Percentiles rank a stretch among this genome's conserved stretches.
phyloP scores from a whole-genome alignment of 2,113 vertebrate species.

The Tautogolabrus adspersus region DNA sequence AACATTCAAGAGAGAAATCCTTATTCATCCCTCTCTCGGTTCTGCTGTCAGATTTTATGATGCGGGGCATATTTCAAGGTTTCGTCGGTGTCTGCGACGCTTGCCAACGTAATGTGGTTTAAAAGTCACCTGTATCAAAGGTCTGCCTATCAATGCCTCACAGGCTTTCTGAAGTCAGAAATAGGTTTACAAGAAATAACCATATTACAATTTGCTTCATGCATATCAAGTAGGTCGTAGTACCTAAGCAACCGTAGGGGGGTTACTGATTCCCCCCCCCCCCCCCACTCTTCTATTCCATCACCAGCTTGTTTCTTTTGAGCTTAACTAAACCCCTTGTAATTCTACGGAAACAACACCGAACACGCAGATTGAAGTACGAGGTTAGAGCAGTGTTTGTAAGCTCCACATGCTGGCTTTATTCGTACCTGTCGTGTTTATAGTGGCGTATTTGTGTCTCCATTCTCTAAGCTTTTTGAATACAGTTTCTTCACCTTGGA shows the following conservation, averaged over 20 bases:
- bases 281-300: background rate
- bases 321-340: constrained; percentile 59
- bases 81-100: constrained; percentile 41
- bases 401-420: background rate
- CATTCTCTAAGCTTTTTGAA: constrained; percentile 41
- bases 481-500: constrained; percentile 38
- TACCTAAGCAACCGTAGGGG: constrained; percentile 51
- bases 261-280: constrained; percentile 4
- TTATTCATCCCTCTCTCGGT: constrained; percentile 17
- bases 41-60: constrained; percentile 64
- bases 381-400: background rate
- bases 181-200: constrained; percentile 40
- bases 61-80: constrained; percentile 59
- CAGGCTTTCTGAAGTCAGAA: constrained; percentile 46
- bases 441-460: constrained; percentile 49
- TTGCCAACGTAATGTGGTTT: constrained; percentile 44
- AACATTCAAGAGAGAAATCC: constrained; percentile 51
- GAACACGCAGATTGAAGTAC: constrained; percentile 17
- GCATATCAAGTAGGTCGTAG: constrained; percentile 57
- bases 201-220: constrained; percentile 53
- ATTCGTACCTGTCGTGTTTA: constrained; percentile 37
- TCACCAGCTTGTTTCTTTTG: constrained; percentile 23
- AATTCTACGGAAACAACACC: constrained; percentile 41
- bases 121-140: constrained; percentile 64
- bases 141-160: constrained; percentile 35